Conservation (phyloP, 2,888 invertebrate species). For the Aporophyla lueneburgensis region DNA sequence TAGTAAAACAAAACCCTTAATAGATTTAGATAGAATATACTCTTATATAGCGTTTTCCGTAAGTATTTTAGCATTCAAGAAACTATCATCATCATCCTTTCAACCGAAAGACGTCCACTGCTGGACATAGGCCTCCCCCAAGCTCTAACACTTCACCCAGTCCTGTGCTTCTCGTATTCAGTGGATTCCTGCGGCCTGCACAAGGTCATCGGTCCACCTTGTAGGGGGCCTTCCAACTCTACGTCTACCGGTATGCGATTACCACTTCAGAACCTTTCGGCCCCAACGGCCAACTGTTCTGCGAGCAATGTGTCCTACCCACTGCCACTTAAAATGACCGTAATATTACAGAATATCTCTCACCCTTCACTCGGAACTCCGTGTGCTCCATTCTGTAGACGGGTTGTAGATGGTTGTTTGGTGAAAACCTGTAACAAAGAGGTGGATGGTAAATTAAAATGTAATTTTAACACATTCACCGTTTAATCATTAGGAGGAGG, state of each 20-base stretch:
- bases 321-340: background rate
- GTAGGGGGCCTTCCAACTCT: too few relatives aligned
- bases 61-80: background rate
- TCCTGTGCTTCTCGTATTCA: too few relatives aligned
- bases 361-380: slow-evolving; percentile 85
- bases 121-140: background rate
- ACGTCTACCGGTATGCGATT: too few relatives aligned
- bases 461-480: background rate
- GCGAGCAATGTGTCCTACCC: too few relatives aligned
- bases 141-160: too few relatives aligned
- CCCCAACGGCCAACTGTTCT: too few relatives aligned
- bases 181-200: too few relatives aligned
- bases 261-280: too few relatives aligned
- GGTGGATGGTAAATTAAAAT: background rate
- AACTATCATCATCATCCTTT: background rate
- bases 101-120: too few relatives aligned
- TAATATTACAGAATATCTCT: slow-evolving; percentile 36
- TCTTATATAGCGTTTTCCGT: background rate
- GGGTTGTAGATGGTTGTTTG: slow-evolving; percentile 18
- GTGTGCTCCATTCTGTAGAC: slow-evolving; percentile 78
- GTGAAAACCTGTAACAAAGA: slow-evolving; percentile 74
- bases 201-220: too few relatives aligned
- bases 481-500: background rate
- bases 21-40: too few relatives aligned
- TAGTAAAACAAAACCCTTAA: background rate